Conservation (phyloP, 2,888 invertebrate genomes). For the Agrypnus murinus region DNA sequence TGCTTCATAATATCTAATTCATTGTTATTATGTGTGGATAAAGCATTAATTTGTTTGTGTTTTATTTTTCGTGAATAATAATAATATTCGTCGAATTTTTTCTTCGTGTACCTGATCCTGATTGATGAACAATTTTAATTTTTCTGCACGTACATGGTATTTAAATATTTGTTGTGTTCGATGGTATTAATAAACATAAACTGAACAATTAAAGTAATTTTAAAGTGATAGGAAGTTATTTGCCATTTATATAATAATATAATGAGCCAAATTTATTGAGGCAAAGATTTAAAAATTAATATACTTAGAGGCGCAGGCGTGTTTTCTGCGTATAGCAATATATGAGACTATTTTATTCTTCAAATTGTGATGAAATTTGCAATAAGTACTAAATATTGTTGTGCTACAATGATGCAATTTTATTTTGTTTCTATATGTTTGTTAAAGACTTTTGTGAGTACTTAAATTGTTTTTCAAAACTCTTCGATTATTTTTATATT, state of each 20-base stretch:
- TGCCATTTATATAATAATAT: conserved; percentile 31
- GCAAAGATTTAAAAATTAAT: conserved; percentile 8
- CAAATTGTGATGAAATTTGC: conserved; percentile 60
- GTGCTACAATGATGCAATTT: conserved; percentile 62
- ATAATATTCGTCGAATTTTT: conserved; percentile 16
- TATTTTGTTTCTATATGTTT: conserved; percentile 36
- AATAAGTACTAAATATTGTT: conserved; percentile 67
- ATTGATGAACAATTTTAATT: conserved; percentile 31
- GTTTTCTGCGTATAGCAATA: conserved; percentile 47
- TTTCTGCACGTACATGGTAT: conserved; percentile 45
- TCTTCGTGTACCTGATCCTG: conserved; percentile 50
- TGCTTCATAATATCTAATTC: conserved; percentile 13
- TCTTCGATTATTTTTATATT: conserved; percentile 32
- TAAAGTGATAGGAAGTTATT: conserved; percentile 21
- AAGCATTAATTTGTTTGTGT: background rate
- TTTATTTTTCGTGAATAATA: conserved; percentile 19
- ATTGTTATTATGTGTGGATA: background rate
- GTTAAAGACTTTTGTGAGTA: conserved; percentile 22
- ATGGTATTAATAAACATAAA: conserved; percentile 26
- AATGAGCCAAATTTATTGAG: conserved; percentile 29
- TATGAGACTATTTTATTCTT: conserved; percentile 55
- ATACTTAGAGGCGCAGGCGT: conserved; percentile 39
- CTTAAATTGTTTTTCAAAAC: conserved; percentile 18
- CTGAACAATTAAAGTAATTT: conserved; percentile 3
- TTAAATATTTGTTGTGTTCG: conserved; percentile 35